These are phyloP conservation scores for Pharmacophagus antenor DNA, from an alignment of 2,888 invertebrate species.

Conservation along the genomic window DNA sequence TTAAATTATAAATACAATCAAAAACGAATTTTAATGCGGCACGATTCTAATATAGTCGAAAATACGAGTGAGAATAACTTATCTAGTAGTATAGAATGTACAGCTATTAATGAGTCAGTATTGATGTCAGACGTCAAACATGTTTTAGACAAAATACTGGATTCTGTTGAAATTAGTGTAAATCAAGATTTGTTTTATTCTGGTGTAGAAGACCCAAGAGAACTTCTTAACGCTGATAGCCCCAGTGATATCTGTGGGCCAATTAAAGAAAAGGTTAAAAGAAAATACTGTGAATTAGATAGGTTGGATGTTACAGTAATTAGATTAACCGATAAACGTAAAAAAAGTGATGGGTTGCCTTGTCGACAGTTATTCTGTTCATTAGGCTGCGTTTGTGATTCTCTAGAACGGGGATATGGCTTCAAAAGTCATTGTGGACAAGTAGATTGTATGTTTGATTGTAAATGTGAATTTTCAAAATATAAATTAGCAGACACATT, in stretches of 20 bases:
- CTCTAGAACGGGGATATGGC: conserved; percentile 68
- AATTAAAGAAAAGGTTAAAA: conserved; percentile 61
- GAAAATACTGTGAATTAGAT: conserved; percentile 74
- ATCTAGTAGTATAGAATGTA: background rate
- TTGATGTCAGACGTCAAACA: conserved; percentile 52
- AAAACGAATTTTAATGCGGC: conserved; percentile 76
- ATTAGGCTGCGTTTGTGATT: conserved; percentile 85
- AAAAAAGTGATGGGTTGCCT: conserved; percentile 32
- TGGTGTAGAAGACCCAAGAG: conserved; percentile 52
- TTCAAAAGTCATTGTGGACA: conserved; percentile 83
- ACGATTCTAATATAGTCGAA: conserved; percentile 38
- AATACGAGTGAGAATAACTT: conserved; percentile 7
- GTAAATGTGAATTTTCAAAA: conserved; percentile 64
- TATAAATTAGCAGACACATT: conserved; percentile 50
- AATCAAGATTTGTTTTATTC: conserved; percentile 75
- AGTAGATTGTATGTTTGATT: conserved; percentile 81
- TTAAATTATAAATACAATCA: conserved; percentile 82
- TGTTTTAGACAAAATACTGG: conserved; percentile 77
- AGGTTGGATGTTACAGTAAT: conserved; percentile 85
- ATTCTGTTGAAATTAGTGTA: conserved; percentile 82
- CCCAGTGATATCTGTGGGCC: conserved; percentile 35
- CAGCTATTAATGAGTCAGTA: background rate
- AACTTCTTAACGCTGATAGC: conserved; percentile 41
- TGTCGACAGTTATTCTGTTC: conserved; percentile 81
- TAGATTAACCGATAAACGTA: conserved; percentile 57